These are phyloP conservation scores for Sylvia atricapilla DNA, from an alignment of 2,113 vertebrate genomes.

Conservation along the genomic window DNA sequence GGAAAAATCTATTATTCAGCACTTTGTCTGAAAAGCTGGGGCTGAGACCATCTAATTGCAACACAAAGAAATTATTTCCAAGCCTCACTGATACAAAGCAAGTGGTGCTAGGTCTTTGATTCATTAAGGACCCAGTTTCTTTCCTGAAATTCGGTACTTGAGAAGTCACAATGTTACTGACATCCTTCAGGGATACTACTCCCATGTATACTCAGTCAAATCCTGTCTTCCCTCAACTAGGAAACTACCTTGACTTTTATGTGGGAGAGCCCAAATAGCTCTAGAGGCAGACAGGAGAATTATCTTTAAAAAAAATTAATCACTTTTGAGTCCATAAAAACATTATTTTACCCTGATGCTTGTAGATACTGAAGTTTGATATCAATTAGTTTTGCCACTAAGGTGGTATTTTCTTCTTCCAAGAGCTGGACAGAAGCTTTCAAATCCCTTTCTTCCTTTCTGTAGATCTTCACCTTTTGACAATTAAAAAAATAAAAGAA, in stretches of 20 bases:
- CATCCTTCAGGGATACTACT: not conserved
- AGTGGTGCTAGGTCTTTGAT: not conserved
- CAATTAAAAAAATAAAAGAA: not conserved
- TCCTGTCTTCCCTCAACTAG: not conserved
- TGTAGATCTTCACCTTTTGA: slow-evolving; percentile 72
- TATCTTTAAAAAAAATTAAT: not conserved
- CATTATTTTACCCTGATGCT: slow-evolving; percentile 66
- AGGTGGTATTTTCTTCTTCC: slow-evolving; percentile 78
- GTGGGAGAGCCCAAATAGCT: not conserved
- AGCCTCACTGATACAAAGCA: not conserved
- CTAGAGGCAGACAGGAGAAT: not conserved
- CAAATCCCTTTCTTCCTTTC: slow-evolving; percentile 64
- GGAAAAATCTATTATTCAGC: not conserved
- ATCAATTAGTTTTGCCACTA: slow-evolving; percentile 72
- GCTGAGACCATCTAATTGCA: not conserved
- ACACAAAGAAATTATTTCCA: not conserved
- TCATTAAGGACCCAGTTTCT: not conserved
- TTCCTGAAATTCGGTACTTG: not conserved
- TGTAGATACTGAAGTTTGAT: slow-evolving; percentile 64
- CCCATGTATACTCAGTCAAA: not conserved
- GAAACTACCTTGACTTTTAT: not conserved
- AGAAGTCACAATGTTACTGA: not conserved
- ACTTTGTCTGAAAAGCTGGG: not conserved
- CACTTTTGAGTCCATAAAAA: not conserved
- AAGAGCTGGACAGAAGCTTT: slow-evolving; percentile 66